Evolutionary conservation across 2,888 invertebrate species (phyloP), one percentile per base, ranked within the genome.

Genomic region (Crossocerus cetratus): DNA sequence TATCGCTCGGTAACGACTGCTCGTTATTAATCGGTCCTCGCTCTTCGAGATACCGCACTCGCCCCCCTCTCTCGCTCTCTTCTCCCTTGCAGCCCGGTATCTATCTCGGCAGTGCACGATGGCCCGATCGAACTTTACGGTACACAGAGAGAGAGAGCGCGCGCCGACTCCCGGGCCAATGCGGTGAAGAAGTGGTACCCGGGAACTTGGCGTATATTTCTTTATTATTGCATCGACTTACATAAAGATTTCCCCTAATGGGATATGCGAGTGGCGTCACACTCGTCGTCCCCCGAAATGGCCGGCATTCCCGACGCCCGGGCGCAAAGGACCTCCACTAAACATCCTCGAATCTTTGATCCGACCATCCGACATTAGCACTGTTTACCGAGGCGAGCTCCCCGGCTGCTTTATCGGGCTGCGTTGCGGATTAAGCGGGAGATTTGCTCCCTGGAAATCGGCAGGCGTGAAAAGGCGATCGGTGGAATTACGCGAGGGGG

Each of bases 11-110:
- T 87, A 88, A 88, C 87, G 87, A 88, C 87, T 86, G 84, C 86
- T 86, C 87, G 87, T 88, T 88, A 88, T 88, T 88, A 88, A 88
- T 88, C 87, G 87, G 85, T 76, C 75, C 75, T 76, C 79, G 69
- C 76, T 74, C 72, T 76, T 83, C 77, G 75, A 83, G 86, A 85
- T 86, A 86, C 72, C 80, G 8, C 72, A 57, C 54, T 16, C 69
- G 60, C 23, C 54, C 59, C 58, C 43, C 55, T 14, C 8, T 23
- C 55, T 18, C 43, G 23, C 54, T 55, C 57, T 43, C 53, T 44
- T 13, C 20, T 49, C 43, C 14, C 59, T 53, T 44, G 32, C 23
- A 57, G 5, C 16, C 42, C 56, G 56, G 45, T 44, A 18, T 44
- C 43, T 65, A 57, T 23, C 42, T 2, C 21, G 56, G 32, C 32